Evolutionary conservation across 2,113 vertebrate genomes (phyloP), one percentile per base, ranked within the genome.

Genomic region (Cynoglossus semilaevis): DNA sequence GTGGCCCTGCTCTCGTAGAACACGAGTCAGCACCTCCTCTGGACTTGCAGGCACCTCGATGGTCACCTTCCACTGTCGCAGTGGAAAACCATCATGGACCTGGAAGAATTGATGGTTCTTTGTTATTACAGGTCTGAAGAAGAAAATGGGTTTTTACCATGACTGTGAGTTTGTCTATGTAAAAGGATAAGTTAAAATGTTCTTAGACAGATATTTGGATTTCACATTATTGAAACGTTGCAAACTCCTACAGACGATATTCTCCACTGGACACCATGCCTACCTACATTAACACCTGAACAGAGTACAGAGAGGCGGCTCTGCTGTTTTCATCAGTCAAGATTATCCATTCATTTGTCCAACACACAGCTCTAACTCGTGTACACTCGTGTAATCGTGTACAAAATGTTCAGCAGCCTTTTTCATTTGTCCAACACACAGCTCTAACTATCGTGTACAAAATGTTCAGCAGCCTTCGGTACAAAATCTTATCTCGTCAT

Each of bases 21-120:
- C 80, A 1, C 95, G 89, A 3, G 93, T 93, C 83, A 99, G 69
- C 9, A 98, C 93, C 29, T 97, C 94, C 0, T 94, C 93, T 0
- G 95, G 93, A 0, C 90, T 86, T 0, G 95, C 93, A 15, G 94
- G 93, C 11, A 99, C 87, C 82, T 99, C 97, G 34, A 91, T 92
- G 0, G 92, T 92, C 5, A 89, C 95, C 84, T 98, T 98, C 97
- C 97, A 99, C 56, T 95, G 85, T 56, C 92, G 90, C 59, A 99
- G 81, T 0, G 95, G 94, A 48, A 92, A 94, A 17, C 94, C 92
- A 1, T 98, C 96, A 4, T 95, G 94, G 67, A 99, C 93, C 97
- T 99, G 15, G n/a, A 70, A 37, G 15, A 55, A 56, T 22, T 54
- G 8, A 51, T 1, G 13, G 9, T 29, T 29, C 22, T 29, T 29